Base-by-base conservation (phyloP, 2,888 invertebrate species). In the Drosophila austrosaltans region DNA sequence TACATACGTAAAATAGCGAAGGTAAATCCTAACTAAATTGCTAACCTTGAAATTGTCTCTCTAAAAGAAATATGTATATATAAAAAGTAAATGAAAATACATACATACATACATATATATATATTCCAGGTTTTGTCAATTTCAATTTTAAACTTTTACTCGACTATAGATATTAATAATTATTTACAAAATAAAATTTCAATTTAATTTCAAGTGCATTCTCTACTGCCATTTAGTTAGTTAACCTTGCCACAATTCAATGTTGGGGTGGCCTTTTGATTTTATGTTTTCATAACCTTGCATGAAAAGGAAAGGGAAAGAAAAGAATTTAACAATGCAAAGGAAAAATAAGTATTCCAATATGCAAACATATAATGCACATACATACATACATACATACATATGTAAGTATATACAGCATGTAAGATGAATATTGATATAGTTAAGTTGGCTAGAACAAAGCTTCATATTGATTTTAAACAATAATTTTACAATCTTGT, bases 1-100 rank as follows among this genome's bases (percentile, higher is more conserved):
- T 57, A 76, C 72, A 74, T 57, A 76, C 72, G 68, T 64, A 61
- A 75, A 66, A 76, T 75, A 71, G 71, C 66, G 72, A 77, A 75
- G 72, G 53, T 57, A 69, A 67, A 63, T 53, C 73, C 44, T 64
- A 39, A 40, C 28, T 56, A 61, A 61, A 53, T 10, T 20, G 16
- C 22, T 53, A 62, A 53, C 69, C 70, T 70, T 70, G 30, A 56
- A 44, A 58, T 40, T 53, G 16, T 12, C n/a, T 20, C 7, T 57
- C 56, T 36, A 28, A 20, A 56, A 32, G n/a, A 8, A 20, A 20
- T 20, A 36, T 32, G 16, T 16, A 16, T 16, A 36, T 32, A 3
- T 36, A 10, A 8, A 36, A 2, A 36, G 36, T 36, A 36, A 30
- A 30, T 36, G 36, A 30, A 30, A 30, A 5, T 48, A 10, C 22